Base-by-base conservation (phyloP, 2,797 vertebrate species). In the Coccyzus lansbergi region DNA sequence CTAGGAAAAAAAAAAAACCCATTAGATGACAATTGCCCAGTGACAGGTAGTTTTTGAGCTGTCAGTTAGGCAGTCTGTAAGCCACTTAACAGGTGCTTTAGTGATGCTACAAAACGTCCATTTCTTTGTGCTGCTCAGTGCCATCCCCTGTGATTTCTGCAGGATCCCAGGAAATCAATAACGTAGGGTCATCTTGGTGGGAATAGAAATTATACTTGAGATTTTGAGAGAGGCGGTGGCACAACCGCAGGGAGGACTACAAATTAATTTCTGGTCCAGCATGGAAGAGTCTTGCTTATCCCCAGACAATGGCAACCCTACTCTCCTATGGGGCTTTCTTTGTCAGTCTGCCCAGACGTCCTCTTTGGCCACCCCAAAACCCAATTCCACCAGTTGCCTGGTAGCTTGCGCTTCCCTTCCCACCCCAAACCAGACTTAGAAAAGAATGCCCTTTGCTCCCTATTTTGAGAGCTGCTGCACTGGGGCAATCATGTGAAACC, bases 161-260 rank as follows among this genome's bases (percentile, higher is more conserved):
- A 48, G 62, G 22, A 83, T 33, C 67, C 83, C 63, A 56, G 40
- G 22, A 91, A 79, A 65, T 65, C 58, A 40, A 7, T 60, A 28
- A 16, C 6, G 7, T 25, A 51, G 21, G 34, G 40, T 75, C 63
- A 56, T 40, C n/a, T 65, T 8, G 1, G 10, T 24, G 38, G 28
- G 28, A 53, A 64, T 1, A 55, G 58, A 75, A 79, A 75, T 80
- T 28, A 83, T 18, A 31, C 5, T 29, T 40, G 52, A 83, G n/a
- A 11, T 34, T 83, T 83, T 53, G 62, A 83, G 51, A 53, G 16
- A 42, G 33, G 26, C 1, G 2, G 46, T 31, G 59, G n/a, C 1
- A 1, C 22, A 28, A 70, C 6, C 6, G 0, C 1, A 8, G 11
- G 25, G 19, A 49, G n/a, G 13, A 55, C n/a, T 75, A 38, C 25